These are phyloP conservation scores for Eustalomyia histrio DNA, from an alignment of 2,888 invertebrate genomes.

Conservation along the genomic window DNA sequence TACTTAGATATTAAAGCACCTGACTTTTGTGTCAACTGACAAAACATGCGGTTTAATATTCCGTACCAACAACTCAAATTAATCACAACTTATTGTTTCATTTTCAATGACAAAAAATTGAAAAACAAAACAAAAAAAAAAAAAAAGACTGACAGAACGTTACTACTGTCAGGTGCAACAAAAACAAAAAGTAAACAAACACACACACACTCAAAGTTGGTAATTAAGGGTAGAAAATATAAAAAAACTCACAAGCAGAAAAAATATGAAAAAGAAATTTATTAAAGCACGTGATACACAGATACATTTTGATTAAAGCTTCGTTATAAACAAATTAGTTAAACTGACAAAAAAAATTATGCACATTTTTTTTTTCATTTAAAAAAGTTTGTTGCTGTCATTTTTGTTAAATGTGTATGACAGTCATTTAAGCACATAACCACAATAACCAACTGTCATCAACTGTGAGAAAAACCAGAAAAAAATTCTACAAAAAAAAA, in stretches of 20 bases:
- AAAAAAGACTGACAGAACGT: not conserved
- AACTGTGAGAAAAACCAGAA: not conserved
- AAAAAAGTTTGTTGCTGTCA: not conserved
- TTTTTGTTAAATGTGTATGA: constrained; percentile 38
- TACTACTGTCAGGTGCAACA: constrained; percentile 1
- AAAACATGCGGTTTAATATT: constrained; percentile 25
- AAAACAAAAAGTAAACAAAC: constrained; percentile 16
- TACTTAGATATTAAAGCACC: constrained; percentile 18
- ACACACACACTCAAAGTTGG: constrained; percentile 41
- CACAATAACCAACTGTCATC: constrained; percentile 60
- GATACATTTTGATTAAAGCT: constrained; percentile 41
- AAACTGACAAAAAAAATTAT: constrained; percentile 37
- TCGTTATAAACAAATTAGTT: constrained; percentile 64
- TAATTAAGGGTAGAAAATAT: constrained; percentile 47
- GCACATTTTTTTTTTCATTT: constrained; percentile 1
- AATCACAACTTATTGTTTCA: constrained; percentile 58
- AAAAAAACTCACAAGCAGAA: constrained; percentile 18
- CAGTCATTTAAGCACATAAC: constrained; percentile 45
- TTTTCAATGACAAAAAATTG: constrained; percentile 10
- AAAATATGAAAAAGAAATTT: constrained; percentile 7
- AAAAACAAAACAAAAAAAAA: not conserved
- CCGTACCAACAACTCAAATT: constrained; percentile 46
- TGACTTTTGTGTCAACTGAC: constrained; percentile 42
- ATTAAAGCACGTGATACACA: constrained; percentile 57
- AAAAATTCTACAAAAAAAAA: not conserved